phyloP scores from a whole-genome alignment of 2,113 vertebrate genomes.

The Esox niger region DNA sequence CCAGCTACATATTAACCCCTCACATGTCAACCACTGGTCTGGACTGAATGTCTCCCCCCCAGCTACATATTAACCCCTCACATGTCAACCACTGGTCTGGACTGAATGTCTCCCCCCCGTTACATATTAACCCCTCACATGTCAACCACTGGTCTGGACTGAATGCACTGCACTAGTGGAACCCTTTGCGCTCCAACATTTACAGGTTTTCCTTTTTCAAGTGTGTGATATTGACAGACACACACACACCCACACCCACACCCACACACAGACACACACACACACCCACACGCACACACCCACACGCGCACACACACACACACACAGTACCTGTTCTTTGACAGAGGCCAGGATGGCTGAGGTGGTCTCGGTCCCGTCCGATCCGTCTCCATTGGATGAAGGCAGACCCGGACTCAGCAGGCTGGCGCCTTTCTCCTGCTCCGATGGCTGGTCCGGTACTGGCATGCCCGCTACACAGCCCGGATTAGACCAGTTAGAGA shows the following conservation, averaged over 20 bases:
- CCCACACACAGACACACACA: not conserved
- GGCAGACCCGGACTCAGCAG: slow-evolving; percentile 73
- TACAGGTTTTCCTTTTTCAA: no score
- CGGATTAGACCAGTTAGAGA: no score
- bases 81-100: no score
- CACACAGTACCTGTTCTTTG: slow-evolving; percentile 90
- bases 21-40: slow-evolving; percentile 23
- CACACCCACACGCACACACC: not conserved
- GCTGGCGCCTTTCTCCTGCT: slow-evolving; percentile 89
- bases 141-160: no score
- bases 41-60: no score
- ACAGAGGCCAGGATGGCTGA: slow-evolving; percentile 97
- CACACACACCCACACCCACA: not conserved
- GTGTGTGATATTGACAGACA: no score
- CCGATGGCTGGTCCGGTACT: slow-evolving; percentile 92
- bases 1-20: slow-evolving; percentile 45
- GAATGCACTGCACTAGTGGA: no score
- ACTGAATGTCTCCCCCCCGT: slow-evolving; percentile 36
- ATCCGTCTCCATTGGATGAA: slow-evolving; percentile 88
- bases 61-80: no score
- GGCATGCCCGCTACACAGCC: slow-evolving; percentile 95
- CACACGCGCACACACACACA: not conserved
- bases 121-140: no score
- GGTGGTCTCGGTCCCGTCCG: slow-evolving; percentile 87
- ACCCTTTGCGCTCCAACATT: no score